Percentiles rank a stretch among this genome's conserved stretches.
These are phyloP conservation scores for Nanger granti DNA, from an alignment of 2,113 vertebrate species.

Conservation along the genomic window DNA sequence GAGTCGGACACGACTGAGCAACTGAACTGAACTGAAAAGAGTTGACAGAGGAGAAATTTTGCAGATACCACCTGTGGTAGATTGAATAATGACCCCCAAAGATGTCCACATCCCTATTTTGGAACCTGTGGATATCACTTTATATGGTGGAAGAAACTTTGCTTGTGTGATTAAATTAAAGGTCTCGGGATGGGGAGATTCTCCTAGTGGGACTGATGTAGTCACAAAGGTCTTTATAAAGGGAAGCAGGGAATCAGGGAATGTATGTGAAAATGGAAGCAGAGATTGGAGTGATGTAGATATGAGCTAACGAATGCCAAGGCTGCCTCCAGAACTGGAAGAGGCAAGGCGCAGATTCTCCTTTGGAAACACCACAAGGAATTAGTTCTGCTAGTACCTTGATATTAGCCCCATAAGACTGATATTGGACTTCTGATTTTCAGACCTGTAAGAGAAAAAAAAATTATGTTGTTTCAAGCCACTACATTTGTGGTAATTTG, in stretches of 20 bases:
- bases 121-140: not conserved
- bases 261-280: not conserved
- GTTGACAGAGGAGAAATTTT: not conserved
- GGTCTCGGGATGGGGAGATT: not conserved
- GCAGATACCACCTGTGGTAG: not conserved
- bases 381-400: not conserved
- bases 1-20: too few species aligned
- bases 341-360: not conserved
- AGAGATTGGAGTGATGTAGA: not conserved
- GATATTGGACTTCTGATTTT: not conserved
- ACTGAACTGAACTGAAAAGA: not conserved
- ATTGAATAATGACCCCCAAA: not conserved
- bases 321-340: not conserved
- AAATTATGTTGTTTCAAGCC: not conserved
- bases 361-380: not conserved
- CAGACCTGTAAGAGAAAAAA: not conserved
- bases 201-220: too few species aligned
- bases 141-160: not conserved
- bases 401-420: not conserved
- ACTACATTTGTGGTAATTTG: not conserved
- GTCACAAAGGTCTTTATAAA: not conserved
- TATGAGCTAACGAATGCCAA: not conserved
- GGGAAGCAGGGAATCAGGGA: not conserved
- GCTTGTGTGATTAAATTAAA: not conserved
- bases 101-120: not conserved